Evolutionary conservation across 1,140 invertebrate species (phyloP).

Genomic region (Cotesia vestalis): DNA sequence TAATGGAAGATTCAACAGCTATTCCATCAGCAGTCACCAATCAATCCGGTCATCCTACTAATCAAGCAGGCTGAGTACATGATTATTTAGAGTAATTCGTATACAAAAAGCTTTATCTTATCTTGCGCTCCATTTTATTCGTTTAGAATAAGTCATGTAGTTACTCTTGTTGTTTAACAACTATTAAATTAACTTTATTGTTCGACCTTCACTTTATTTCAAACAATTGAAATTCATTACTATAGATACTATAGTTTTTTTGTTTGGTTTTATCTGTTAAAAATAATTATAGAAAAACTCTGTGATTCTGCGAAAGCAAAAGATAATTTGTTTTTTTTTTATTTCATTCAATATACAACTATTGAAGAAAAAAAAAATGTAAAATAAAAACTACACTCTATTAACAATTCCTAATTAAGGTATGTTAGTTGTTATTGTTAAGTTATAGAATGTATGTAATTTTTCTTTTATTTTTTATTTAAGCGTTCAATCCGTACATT

Average conservation of each 20-base stretch:
- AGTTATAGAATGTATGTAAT: constrained; percentile 27
- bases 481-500: constrained; percentile 2
- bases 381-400: constrained; percentile 3
- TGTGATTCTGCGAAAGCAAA: constrained; percentile 30
- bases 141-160: constrained; percentile 3
- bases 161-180: neutral
- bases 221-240: neutral
- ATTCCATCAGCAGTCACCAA: constrained; percentile 42
- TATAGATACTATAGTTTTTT: neutral
- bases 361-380: constrained; percentile 12
- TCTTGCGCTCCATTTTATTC: constrained; percentile 6
- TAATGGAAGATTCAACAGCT: constrained; percentile 60
- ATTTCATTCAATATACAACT: constrained; percentile 25
- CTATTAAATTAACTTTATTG: neutral
- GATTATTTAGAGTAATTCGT: neutral
- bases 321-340: neutral
- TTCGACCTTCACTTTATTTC: neutral
- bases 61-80: constrained; percentile 58
- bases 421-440: neutral
- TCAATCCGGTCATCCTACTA: constrained; percentile 36
- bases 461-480: constrained; percentile 16
- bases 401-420: neutral
- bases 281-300: constrained; percentile 18
- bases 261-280: neutral
- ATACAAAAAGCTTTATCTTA: neutral